These are phyloP conservation scores for Drosophila bocki DNA, from an alignment of 1,140 invertebrate species.

Conservation along the genomic window DNA sequence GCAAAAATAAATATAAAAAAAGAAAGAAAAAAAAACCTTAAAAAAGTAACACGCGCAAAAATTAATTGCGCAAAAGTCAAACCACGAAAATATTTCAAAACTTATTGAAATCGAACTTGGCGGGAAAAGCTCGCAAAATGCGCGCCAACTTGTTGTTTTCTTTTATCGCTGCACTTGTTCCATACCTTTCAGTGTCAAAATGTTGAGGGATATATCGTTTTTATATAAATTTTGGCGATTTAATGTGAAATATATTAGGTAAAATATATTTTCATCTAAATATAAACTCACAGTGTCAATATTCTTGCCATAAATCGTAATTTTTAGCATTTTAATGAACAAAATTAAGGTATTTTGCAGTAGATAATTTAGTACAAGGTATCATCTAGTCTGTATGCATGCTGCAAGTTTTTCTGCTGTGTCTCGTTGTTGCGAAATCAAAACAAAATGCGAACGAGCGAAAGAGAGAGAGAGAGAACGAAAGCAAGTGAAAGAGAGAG, in stretches of 20 bases:
- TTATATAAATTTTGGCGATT: not conserved
- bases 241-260: not conserved
- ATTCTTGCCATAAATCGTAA: not conserved
- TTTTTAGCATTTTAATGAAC: not conserved
- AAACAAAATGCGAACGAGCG: conserved; percentile 50
- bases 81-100: conserved; percentile 37
- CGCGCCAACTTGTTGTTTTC: conserved; percentile 38
- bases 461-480: not conserved
- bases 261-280: too few relatives aligned
- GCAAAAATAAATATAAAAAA: conserved; percentile 1
- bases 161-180: conserved; percentile 9
- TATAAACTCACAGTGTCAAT: too few relatives aligned
- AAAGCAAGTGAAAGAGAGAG: not conserved
- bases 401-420: conserved; percentile 5
- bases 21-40: not conserved
- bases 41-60: conserved; percentile 52
- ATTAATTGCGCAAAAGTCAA: conserved; percentile 56
- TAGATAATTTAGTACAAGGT: not conserved
- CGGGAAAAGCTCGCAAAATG: conserved; percentile 38
- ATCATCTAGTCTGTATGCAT: not conserved
- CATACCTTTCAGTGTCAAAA: not conserved
- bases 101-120: conserved; percentile 42
- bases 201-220: not conserved
- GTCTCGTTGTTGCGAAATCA: conserved; percentile 44
- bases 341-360: too few relatives aligned